Conservation (phyloP, 2,797 vertebrate species). For the Coluber constrictor region DNA sequence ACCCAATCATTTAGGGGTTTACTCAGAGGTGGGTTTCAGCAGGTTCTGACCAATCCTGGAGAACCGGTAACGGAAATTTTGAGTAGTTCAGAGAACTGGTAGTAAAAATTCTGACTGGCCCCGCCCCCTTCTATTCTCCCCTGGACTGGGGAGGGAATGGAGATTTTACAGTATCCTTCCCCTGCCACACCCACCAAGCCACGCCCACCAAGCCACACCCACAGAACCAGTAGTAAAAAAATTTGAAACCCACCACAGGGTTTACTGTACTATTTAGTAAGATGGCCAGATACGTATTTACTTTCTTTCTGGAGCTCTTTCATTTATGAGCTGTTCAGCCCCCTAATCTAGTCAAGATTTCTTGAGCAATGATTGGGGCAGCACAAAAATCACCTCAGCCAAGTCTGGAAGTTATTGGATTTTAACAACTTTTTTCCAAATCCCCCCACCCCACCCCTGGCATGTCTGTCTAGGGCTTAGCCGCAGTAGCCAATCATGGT, state of each 20-base stretch:
- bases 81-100: too few species aligned
- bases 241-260: background rate
- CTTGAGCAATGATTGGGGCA: background rate
- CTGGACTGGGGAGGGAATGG: too few species aligned
- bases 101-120: too few species aligned
- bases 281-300: background rate
- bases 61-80: too few species aligned
- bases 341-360: background rate
- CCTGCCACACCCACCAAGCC: too few species aligned
- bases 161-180: too few species aligned
- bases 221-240: too few species aligned
- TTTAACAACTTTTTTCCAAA: background rate
- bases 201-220: too few species aligned
- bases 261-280: background rate
- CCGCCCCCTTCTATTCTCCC: too few species aligned
- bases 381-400: background rate
- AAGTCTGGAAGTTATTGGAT: background rate
- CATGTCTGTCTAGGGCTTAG: background rate
- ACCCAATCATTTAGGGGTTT: background rate
- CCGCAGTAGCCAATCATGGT: background rate
- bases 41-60: too few species aligned
- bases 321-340: background rate
- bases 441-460: background rate
- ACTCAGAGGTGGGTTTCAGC: background rate
- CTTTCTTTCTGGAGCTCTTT: background rate